Conservation (phyloP, 2,888 invertebrate genomes). For the Eulithis testata region DNA sequence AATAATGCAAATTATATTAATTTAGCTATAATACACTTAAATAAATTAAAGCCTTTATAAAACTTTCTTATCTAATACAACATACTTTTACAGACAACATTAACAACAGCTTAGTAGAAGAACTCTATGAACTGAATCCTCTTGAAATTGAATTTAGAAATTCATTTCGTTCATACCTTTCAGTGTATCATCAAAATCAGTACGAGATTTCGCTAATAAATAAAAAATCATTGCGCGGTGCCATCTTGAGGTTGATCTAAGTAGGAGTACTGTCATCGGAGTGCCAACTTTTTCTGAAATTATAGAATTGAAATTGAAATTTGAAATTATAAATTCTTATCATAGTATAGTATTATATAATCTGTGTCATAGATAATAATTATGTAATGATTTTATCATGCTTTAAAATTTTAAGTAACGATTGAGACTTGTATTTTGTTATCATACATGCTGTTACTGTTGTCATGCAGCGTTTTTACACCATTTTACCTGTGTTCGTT, state of each 20-base stretch:
- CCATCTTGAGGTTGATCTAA: slow-evolving; percentile 49
- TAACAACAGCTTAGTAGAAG: slow-evolving; percentile 23
- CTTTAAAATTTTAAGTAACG: no score
- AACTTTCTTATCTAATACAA: slow-evolving; percentile 44
- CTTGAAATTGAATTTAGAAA: slow-evolving; percentile 1
- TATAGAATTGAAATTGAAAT: no score
- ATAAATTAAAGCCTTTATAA: slow-evolving; percentile 74
- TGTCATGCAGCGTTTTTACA: no score
- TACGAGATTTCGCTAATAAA: slow-evolving; percentile 9
- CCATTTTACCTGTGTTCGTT: slow-evolving; percentile 54
- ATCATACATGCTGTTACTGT: no score
- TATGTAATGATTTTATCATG: neutral
- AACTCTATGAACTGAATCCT: slow-evolving; percentile 1
- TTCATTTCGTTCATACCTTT: slow-evolving; percentile 1
- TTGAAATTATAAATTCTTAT: no score
- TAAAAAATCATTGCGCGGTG: slow-evolving; percentile 14
- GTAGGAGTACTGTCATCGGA: slow-evolving; percentile 79
- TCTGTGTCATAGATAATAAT: no score
- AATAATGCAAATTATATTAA: slow-evolving; percentile 32
- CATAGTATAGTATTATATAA: no score
- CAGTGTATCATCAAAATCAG: slow-evolving; percentile 11
- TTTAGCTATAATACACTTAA: slow-evolving; percentile 58
- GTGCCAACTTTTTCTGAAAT: slow-evolving; percentile 80
- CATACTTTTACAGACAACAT: slow-evolving; percentile 36
- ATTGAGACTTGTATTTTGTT: no score